Conservation (phyloP, 2,888 invertebrate species). For the Phytoseiulus persimilis region DNA sequence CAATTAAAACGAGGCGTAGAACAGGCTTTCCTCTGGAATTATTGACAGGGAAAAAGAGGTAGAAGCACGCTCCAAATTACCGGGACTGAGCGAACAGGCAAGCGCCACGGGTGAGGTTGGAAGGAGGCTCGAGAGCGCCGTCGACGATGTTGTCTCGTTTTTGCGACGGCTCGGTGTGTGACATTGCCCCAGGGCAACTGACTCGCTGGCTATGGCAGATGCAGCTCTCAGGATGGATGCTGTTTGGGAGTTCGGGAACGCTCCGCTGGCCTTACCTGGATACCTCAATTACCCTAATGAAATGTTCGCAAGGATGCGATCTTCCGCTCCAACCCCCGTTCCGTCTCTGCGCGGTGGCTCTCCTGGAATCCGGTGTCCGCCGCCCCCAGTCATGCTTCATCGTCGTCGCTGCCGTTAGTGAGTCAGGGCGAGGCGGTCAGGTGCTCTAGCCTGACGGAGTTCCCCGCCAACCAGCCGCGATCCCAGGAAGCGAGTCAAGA, state of each 20-base stretch:
- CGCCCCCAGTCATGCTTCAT: neutral
- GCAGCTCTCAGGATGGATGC: neutral
- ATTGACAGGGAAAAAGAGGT: neutral
- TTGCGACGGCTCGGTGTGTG: neutral
- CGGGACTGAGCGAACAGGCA: neutral
- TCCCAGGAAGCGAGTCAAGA: neutral
- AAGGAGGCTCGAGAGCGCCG: neutral
- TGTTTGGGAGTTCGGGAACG: neutral
- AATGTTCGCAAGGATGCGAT: neutral
- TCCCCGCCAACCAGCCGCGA: neutral
- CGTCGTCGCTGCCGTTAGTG: neutral
- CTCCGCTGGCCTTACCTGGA: neutral
- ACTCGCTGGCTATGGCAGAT: neutral
- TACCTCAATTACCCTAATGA: conserved; percentile 5
- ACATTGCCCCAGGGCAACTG: neutral
- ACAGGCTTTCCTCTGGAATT: neutral
- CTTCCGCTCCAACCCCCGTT: neutral
- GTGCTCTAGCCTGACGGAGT: neutral
- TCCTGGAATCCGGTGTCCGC: neutral
- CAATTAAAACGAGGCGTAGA: neutral
- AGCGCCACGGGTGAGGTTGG: neutral
- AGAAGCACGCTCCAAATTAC: neutral
- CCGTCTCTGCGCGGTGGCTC: neutral
- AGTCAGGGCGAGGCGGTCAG: neutral
- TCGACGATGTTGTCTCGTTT: neutral